These are phyloP conservation scores for Heliangelus exortis DNA, from an alignment of 2,797 vertebrate genomes.

Conservation along the genomic window DNA sequence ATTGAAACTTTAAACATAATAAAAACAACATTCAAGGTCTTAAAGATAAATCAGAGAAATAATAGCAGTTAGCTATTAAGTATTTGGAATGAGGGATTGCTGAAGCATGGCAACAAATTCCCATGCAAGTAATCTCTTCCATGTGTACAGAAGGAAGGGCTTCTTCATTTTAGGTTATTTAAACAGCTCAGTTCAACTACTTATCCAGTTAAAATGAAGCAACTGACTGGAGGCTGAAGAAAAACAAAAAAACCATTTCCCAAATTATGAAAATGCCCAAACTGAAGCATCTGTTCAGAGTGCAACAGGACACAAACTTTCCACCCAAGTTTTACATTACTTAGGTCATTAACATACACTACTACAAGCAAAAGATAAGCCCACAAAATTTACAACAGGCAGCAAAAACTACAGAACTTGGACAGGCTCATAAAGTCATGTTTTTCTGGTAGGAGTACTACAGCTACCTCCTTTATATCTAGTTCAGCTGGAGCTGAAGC, in stretches of 20 bases:
- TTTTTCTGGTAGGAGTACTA: background rate
- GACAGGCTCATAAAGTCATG: background rate
- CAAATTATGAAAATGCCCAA: background rate
- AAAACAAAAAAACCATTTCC: background rate
- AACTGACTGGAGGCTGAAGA: background rate
- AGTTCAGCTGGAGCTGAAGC: background rate
- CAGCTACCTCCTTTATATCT: background rate
- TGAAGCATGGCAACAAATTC: constrained; percentile 5
- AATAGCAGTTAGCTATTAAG: background rate
- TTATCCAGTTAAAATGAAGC: background rate
- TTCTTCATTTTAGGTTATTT: constrained; percentile 37
- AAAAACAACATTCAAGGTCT: background rate
- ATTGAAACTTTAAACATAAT: background rate
- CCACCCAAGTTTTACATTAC: background rate
- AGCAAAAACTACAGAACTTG: background rate
- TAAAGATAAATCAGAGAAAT: background rate
- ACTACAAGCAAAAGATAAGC: background rate
- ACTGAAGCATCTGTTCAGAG: background rate
- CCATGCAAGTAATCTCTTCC: background rate
- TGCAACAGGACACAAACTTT: background rate
- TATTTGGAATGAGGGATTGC: constrained; percentile 13
- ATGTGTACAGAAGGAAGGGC: background rate
- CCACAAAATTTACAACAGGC: background rate
- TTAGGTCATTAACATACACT: background rate
- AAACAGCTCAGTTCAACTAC: background rate